A percentile compares a stretch with the other conserved stretches of the same genome.
Evolutionary conservation across 1,140 invertebrate species (phyloP).

Genomic region (Lasioglossum baleicum): DNA sequence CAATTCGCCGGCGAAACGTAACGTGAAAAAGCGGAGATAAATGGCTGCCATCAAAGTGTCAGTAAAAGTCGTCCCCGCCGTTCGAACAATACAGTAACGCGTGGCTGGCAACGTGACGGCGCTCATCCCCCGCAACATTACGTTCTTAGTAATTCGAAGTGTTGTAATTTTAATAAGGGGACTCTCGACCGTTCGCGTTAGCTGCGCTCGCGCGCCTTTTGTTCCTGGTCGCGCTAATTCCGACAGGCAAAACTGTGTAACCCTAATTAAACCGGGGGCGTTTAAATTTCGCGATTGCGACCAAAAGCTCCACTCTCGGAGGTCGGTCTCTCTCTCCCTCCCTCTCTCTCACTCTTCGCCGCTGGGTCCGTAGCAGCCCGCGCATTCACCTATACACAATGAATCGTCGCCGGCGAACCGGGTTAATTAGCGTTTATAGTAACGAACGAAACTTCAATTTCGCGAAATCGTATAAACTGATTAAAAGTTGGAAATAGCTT

Average conservation of each 20-base stretch:
- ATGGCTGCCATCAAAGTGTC: background rate
- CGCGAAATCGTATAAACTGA: constrained; percentile 58
- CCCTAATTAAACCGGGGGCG: constrained; percentile 38
- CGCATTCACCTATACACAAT: constrained; percentile 42
- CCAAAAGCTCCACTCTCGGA: constrained; percentile 7
- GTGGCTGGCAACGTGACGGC: background rate
- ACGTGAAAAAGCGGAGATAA: no score
- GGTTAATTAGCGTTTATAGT: constrained; percentile 57
- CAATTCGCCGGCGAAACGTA: no score
- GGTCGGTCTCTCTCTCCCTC: background rate
- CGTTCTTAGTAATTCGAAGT: constrained; percentile 5
- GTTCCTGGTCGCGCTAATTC: constrained; percentile 31
- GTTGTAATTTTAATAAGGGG: constrained; percentile 40
- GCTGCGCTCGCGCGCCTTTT: background rate
- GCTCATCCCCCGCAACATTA: background rate
- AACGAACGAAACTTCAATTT: constrained; percentile 46
- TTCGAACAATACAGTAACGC: background rate
- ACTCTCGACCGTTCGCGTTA: background rate
- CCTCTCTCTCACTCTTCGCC: background rate
- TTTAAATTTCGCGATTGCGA: constrained; percentile 43
- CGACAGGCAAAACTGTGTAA: constrained; percentile 33
- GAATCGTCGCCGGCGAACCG: constrained; percentile 31
- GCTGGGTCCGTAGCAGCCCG: background rate
- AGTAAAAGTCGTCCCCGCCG: background rate
- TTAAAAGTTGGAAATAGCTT: constrained; percentile 58